Conservation (phyloP, 1,140 invertebrate species). For the Chironomus striatipennis region DNA sequence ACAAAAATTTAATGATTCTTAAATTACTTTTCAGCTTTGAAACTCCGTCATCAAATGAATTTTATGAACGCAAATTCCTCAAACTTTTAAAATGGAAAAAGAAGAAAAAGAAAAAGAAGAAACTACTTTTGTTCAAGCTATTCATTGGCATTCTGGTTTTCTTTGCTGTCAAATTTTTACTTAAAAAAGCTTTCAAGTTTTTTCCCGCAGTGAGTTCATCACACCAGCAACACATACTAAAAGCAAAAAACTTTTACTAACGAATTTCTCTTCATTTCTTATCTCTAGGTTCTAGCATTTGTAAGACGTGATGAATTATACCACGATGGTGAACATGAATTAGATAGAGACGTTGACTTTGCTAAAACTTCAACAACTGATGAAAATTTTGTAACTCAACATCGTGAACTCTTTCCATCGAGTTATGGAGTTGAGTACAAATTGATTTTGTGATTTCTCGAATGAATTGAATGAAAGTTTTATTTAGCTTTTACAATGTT, state of each 20-base stretch:
- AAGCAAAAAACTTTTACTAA: background rate
- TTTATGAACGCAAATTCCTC: background rate
- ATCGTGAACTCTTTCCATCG: too few species aligned
- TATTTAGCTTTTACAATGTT: too few species aligned
- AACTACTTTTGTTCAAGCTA: background rate
- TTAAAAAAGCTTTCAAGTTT: background rate
- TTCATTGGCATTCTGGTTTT: background rate
- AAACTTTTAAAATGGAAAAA: background rate
- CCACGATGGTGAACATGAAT: background rate
- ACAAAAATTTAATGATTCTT: background rate
- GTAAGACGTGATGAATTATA: background rate
- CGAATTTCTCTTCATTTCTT: background rate
- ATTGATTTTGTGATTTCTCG: too few species aligned
- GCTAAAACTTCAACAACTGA: too few species aligned
- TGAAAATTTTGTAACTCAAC: too few species aligned
- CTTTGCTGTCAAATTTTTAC: background rate
- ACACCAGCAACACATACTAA: background rate
- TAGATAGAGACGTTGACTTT: slow-evolving; percentile 14
- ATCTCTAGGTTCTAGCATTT: background rate
- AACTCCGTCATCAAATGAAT: background rate
- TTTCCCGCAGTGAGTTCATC: background rate
- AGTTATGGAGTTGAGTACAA: too few species aligned
- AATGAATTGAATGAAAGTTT: too few species aligned
- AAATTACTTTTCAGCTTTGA: background rate
- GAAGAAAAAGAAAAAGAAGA: background rate